A percentile compares a stretch with the other conserved stretches of the same genome.
phyloP scores from a whole-genome alignment of 2,797 vertebrate genomes.

The Sciurus vulgaris region DNA sequence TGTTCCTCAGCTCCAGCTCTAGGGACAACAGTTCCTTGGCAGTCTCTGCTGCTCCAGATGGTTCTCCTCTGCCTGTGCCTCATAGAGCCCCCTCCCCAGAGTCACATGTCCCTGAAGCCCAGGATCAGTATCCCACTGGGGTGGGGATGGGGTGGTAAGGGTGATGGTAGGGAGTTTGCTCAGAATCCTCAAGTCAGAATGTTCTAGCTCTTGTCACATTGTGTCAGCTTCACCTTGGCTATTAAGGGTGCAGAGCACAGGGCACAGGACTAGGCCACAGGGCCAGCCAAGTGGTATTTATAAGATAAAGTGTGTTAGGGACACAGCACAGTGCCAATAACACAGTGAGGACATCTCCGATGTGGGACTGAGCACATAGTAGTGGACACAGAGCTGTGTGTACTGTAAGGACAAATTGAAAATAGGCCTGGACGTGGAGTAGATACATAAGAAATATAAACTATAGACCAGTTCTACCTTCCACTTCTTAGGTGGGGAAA shows the following conservation, averaged over 20 bases:
- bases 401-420: neutral
- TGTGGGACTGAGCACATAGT: neutral
- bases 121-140: constrained; percentile 48
- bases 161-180: constrained; percentile 25
- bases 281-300: neutral
- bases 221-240: constrained; percentile 48
- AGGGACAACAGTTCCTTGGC: constrained; percentile 80
- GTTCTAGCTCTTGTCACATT: constrained; percentile 66
- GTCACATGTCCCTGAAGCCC: constrained; percentile 72
- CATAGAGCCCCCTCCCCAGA: constrained; percentile 79
- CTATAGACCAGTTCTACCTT: neutral
- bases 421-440: neutral
- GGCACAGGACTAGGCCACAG: neutral
- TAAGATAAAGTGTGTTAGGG: neutral
- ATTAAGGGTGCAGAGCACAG: neutral
- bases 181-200: constrained; percentile 68
- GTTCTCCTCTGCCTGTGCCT: constrained; percentile 74
- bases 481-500: neutral
- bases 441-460: neutral
- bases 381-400: neutral
- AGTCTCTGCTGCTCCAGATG: constrained; percentile 77
- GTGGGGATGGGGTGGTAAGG: neutral
- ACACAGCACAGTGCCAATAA: neutral
- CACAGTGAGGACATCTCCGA: neutral
- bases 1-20: constrained; percentile 43